Base-by-base conservation (phyloP, 1,140 invertebrate genomes). In the Diplogasteroides magnus region DNA sequence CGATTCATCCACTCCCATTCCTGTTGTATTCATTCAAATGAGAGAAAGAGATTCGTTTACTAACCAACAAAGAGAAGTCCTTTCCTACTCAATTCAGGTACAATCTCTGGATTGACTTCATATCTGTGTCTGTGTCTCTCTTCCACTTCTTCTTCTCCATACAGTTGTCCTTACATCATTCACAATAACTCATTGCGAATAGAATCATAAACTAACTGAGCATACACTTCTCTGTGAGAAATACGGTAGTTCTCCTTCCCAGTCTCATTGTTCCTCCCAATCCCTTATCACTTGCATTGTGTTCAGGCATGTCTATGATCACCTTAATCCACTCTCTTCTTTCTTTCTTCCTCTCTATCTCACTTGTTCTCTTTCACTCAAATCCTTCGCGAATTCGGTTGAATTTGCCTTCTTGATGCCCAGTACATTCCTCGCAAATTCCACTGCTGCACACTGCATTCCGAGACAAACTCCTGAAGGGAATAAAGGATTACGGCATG, bases 271-370 rank as follows among this genome's bases (percentile, higher is more conserved):
- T 98, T 27, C 94, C 97, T 2, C 97, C 97, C 87, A 97, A 90
- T 72, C 76, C 79, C 19, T 76, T 68, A 48, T 91, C 87, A n/a
- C 74, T 31, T 0, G 91, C 93, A 84, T 94, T 92, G 83, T 98
- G 93, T 86, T 99, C 97, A 0, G 94, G 94, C 97, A 99, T 99
- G 75, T 98, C 94, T 69, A 98, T 94, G 0, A 99, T 83, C 84
- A 87, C 68, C 74, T 80, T 48, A 23, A 66, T 48, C 6, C 37
- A 48, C 58, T n/a, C 23, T 23, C 26, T 28, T 13, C 1, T 29
- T 15, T 13, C 14, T 64, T 19, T 3, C 13, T 27, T 1, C 27
- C 25, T 62, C 56, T 73, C 32, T 57, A 27, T 55, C 74, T 77
- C 71, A 68, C 58, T 29, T 66, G 65, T 19, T 29, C 11, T 29